Percentiles rank a stretch among this genome's conserved stretches.
These are phyloP conservation scores for Erithacus rubecula DNA, from an alignment of 2,797 vertebrate genomes.

Conservation along the genomic window DNA sequence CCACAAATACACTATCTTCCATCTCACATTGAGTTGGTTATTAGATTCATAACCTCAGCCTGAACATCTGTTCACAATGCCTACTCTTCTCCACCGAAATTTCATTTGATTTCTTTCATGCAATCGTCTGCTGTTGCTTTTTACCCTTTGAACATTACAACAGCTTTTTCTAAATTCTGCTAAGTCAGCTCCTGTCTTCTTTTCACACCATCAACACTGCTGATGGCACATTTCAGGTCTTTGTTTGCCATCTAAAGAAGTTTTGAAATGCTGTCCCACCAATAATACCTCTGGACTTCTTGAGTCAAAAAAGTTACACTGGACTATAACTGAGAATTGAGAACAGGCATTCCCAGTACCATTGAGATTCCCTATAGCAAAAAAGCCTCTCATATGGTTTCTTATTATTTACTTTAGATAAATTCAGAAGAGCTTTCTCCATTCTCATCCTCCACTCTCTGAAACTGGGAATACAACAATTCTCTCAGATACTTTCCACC, in stretches of 20 bases:
- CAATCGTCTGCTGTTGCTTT: neutral
- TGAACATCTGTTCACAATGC: neutral
- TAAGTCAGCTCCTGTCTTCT: neutral
- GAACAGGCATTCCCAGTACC: neutral
- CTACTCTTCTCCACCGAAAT: neutral
- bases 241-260: neutral
- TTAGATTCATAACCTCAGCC: neutral
- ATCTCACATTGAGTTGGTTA: neutral
- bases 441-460: neutral
- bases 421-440: neutral
- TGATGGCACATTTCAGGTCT: neutral
- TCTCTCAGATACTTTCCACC: neutral
- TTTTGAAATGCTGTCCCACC: neutral
- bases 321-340: neutral
- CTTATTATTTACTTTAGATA: neutral
- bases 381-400: neutral
- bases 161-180: neutral
- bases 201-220: neutral
- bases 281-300: neutral
- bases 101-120: neutral
- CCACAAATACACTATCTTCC: neutral
- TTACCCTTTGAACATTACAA: neutral
- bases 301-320: neutral
- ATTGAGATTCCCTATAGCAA: neutral
- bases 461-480: neutral